Percentiles rank a stretch among this genome's conserved stretches.
phyloP scores from a whole-genome alignment of 2,888 invertebrate species.

The Osedax frankpressi region DNA sequence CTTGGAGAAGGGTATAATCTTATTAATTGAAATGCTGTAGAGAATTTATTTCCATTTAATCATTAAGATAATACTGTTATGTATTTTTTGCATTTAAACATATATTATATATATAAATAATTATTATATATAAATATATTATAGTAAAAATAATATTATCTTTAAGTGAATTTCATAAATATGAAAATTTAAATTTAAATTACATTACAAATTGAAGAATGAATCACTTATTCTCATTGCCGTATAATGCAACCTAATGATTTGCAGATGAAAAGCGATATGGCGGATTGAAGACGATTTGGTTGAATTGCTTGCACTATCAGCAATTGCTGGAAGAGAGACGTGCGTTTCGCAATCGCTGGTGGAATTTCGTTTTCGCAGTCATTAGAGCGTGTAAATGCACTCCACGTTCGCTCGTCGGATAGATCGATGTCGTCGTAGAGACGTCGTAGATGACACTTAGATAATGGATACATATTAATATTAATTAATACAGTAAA shows the following conservation, averaged over 20 bases:
- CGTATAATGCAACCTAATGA: constrained; percentile 38
- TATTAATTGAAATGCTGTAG: neutral
- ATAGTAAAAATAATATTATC: neutral
- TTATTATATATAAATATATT: neutral
- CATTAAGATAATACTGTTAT: no score
- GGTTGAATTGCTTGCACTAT: constrained; percentile 68
- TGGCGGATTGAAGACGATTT: constrained; percentile 65
- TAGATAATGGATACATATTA: constrained; percentile 26
- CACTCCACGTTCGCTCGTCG: constrained; percentile 57
- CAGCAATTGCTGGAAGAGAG: constrained; percentile 68
- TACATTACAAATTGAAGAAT: neutral
- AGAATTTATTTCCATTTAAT: no score
- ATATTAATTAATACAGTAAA: neutral
- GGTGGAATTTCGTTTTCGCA: constrained; percentile 56
- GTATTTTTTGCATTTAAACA: no score
- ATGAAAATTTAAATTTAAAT: no score
- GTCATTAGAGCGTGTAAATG: constrained; percentile 56
- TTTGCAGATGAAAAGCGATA: constrained; percentile 59
- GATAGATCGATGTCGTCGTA: constrained; percentile 55
- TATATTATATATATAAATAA: no score
- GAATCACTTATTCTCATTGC: neutral
- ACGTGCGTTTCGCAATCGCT: constrained; percentile 51
- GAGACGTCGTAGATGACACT: constrained; percentile 55
- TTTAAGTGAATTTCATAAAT: no score
- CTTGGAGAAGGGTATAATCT: constrained; percentile 36